Percentiles rank a stretch among this genome's conserved stretches.
phyloP scores from a whole-genome alignment of 2,113 vertebrate genomes.

The Alethe diademata region DNA sequence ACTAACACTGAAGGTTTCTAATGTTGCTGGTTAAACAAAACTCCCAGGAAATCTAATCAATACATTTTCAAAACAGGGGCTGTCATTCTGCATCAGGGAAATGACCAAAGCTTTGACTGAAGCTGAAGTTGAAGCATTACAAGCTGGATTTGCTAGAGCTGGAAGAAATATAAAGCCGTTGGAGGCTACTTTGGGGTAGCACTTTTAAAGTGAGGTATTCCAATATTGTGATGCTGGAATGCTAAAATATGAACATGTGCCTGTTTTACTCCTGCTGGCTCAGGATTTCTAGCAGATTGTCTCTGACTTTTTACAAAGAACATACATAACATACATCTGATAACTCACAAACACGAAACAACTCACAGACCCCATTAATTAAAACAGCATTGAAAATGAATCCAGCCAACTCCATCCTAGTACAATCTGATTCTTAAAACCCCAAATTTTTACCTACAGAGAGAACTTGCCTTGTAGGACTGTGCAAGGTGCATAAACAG shows the following conservation, averaged over 20 bases:
- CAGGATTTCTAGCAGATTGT: neutral
- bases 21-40: conserved; percentile 5
- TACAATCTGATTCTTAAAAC: neutral
- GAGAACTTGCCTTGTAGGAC: neutral
- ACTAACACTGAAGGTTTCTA: neutral
- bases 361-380: neutral
- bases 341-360: neutral
- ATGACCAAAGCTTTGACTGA: rapidly evolving
- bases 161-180: neutral
- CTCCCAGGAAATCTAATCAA: neutral
- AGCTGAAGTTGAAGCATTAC: neutral
- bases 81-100: neutral
- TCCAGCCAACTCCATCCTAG: neutral
- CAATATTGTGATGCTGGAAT: neutral
- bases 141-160: neutral
- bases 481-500: neutral
- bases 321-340: neutral
- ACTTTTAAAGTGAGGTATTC: neutral
- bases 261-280: neutral
- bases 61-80: neutral
- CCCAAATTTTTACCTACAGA: neutral
- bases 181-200: neutral
- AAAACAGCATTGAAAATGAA: neutral
- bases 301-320: neutral
- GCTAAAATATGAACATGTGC: neutral